A percentile compares a stretch with the other conserved stretches of the same genome.
phyloP scores from a whole-genome alignment of 2,113 vertebrate genomes.

The Spea bombifrons region DNA sequence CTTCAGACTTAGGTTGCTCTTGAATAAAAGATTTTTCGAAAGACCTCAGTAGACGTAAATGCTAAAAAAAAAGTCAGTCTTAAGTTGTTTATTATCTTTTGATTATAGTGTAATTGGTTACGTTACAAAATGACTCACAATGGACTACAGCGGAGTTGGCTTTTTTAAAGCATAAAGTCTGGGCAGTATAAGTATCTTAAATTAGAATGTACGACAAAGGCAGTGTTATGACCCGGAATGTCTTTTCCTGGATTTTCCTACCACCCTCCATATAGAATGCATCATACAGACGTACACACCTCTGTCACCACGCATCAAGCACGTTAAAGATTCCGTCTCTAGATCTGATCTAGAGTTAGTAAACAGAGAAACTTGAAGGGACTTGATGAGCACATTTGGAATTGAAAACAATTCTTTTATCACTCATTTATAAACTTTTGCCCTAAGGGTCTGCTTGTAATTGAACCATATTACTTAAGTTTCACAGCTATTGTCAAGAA shows the following conservation, averaged over 20 bases:
- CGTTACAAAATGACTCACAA: background rate
- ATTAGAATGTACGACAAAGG: background rate
- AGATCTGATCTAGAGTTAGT: background rate
- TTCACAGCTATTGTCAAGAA: conserved; percentile 19
- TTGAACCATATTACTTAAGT: conserved; percentile 39
- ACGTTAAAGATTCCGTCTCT: background rate
- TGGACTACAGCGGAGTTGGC: background rate
- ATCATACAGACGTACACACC: too few relatives aligned
- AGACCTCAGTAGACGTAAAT: background rate
- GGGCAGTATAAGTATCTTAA: background rate
- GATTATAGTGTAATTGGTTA: background rate
- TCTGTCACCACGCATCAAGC: background rate
- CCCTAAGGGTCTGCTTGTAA: conserved; percentile 20
- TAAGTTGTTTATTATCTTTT: background rate
- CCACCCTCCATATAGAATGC: background rate
- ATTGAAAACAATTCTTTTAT: conserved; percentile 20
- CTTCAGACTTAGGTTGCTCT: too few relatives aligned
- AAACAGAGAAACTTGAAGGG: conserved; percentile 30
- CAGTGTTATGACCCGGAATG: background rate
- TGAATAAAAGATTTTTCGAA: too few relatives aligned
- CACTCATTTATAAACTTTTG: conserved; percentile 23
- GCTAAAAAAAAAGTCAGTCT: background rate
- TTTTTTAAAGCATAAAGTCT: background rate
- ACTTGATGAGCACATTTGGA: conserved; percentile 15
- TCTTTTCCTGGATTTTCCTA: background rate